Conservation (phyloP, 2,888 invertebrate genomes). For the Stenchaetothrips biformis region DNA sequence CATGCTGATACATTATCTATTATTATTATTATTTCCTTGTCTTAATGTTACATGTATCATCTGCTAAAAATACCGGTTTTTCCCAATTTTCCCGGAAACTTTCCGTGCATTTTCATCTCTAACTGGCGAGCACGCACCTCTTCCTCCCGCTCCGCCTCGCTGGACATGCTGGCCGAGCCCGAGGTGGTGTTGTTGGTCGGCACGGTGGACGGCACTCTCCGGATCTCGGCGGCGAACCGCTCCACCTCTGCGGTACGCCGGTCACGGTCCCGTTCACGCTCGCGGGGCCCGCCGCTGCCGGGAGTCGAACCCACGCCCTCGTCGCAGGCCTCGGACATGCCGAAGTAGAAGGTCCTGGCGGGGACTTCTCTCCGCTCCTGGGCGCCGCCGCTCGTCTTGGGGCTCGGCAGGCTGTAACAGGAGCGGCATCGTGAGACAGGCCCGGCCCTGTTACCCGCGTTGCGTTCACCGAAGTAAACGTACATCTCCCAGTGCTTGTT, state of each 20-base stretch:
- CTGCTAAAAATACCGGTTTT: too few relatives aligned
- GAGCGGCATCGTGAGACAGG: background rate
- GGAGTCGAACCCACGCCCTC: constrained; percentile 29
- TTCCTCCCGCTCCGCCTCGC: constrained; percentile 37
- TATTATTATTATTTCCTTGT: too few relatives aligned
- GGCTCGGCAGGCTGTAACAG: constrained; percentile 27
- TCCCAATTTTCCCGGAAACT: too few relatives aligned
- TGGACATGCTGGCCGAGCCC: constrained; percentile 43
- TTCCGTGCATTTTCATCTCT: too few relatives aligned
- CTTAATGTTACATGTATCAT: too few relatives aligned
- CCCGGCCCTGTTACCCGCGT: constrained; percentile 29
- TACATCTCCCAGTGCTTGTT: constrained; percentile 45
- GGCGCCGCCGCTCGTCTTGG: background rate
- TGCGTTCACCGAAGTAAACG: constrained; percentile 33
- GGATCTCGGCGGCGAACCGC: constrained; percentile 43
- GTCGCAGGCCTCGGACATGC: constrained; percentile 57
- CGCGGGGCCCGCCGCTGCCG: background rate
- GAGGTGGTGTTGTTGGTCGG: constrained; percentile 35
- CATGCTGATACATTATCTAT: too few relatives aligned
- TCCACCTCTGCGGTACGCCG: constrained; percentile 32
- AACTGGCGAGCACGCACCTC: constrained; percentile 34
- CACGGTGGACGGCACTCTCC: constrained; percentile 39
- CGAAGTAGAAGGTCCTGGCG: constrained; percentile 69
- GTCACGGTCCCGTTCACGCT: constrained; percentile 27
- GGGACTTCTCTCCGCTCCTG: constrained; percentile 37